Conservation (phyloP, 2,888 invertebrate species). For the Amphimallon solstitiale region DNA sequence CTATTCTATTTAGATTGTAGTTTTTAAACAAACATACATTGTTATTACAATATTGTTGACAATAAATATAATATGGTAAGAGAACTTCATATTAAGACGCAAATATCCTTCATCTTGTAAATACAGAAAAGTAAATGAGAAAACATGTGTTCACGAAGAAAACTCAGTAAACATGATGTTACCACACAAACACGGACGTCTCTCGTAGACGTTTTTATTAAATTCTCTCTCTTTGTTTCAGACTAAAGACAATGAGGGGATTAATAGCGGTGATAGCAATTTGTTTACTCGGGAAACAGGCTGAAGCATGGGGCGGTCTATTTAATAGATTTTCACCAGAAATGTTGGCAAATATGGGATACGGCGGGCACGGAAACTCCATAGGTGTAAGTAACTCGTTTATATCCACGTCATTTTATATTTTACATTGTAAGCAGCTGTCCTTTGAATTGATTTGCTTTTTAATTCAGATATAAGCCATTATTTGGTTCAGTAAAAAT, state of each 20-base stretch:
- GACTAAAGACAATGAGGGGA: slow-evolving; percentile 53
- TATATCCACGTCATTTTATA: not conserved
- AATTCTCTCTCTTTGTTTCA: slow-evolving; percentile 31
- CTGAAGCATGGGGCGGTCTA: slow-evolving; percentile 81
- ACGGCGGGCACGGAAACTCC: slow-evolving; percentile 73
- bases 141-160: not conserved
- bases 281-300: slow-evolving; percentile 56
- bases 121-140: no score
- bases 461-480: no score
- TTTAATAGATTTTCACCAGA: slow-evolving; percentile 90
- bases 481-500: no score
- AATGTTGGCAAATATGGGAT: slow-evolving; percentile 82
- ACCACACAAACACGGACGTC: not conserved
- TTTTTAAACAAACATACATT: no score
- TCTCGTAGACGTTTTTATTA: slow-evolving; percentile 12
- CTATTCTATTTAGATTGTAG: no score
- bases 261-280: slow-evolving; percentile 55
- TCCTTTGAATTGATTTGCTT: no score
- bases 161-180: not conserved
- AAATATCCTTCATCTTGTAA: no score
- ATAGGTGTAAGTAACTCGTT: slow-evolving; percentile 64
- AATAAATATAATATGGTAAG: no score
- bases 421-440: not conserved
- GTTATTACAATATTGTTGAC: no score
- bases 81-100: no score